Conservation (phyloP, 2,113 vertebrate genomes). For the Cavia aperea region DNA sequence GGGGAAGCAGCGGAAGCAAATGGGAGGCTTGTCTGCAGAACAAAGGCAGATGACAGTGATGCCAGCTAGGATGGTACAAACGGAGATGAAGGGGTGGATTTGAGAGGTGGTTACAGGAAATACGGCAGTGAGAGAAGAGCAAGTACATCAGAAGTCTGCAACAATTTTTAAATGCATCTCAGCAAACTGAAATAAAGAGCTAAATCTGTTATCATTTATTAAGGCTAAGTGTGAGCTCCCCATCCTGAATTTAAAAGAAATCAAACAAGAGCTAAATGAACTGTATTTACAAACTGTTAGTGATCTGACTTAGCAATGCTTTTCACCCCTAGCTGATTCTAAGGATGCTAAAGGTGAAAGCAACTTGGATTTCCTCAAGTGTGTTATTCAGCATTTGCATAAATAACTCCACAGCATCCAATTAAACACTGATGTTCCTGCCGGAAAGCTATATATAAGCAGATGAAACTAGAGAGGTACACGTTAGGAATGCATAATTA, state of each 20-base stretch:
- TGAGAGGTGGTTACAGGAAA: not conserved
- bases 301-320: constrained; percentile 34
- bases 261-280: constrained; percentile 32
- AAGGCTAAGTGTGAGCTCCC: constrained; percentile 26
- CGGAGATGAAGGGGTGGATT: not conserved
- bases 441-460: constrained; percentile 56
- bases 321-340: not conserved
- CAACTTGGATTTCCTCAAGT: constrained; percentile 38
- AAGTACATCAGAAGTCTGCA: not conserved
- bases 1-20: not conserved
- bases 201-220: constrained; percentile 26
- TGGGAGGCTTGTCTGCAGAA: not conserved
- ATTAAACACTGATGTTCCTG: constrained; percentile 49
- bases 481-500: constrained; percentile 51
- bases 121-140: not conserved
- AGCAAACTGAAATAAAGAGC: constrained; percentile 13
- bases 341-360: constrained; percentile 45
- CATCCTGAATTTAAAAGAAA: constrained; percentile 46
- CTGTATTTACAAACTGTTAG: not conserved
- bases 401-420: constrained; percentile 47
- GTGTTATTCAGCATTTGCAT: constrained; percentile 20
- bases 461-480: constrained; percentile 50
- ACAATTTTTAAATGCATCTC: not conserved
- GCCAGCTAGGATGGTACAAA: not conserved
- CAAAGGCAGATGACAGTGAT: not conserved